These are phyloP conservation scores for Punctoribates punctum DNA, from an alignment of 2,888 invertebrate species.

Conservation along the genomic window DNA sequence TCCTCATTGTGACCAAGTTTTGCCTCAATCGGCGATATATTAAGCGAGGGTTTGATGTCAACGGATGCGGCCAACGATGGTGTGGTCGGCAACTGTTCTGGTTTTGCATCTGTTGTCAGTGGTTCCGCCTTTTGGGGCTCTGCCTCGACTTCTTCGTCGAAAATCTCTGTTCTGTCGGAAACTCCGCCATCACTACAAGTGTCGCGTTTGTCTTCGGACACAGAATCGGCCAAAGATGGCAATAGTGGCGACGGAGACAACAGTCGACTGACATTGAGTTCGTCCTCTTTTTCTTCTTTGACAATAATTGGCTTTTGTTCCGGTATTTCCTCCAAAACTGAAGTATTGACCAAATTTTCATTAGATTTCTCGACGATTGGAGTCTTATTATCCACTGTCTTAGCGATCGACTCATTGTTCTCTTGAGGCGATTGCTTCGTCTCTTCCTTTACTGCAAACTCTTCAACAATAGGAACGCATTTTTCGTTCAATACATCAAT, in stretches of 20 bases:
- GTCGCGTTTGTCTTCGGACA: constrained; percentile 33
- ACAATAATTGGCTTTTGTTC: not conserved
- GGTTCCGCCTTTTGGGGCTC: constrained; percentile 43
- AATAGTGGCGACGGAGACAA: constrained; percentile 16
- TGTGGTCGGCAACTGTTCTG: too few relatives aligned
- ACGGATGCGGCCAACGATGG: constrained; percentile 36
- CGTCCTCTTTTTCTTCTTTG: not conserved
- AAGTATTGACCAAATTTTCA: not conserved
- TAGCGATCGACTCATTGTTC: constrained; percentile 13
- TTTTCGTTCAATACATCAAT: constrained; percentile 3
- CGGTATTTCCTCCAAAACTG: not conserved
- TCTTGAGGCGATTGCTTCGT: not conserved
- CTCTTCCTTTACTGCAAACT: not conserved
- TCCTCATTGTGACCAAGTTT: constrained; percentile 18
- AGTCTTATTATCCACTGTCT: not conserved
- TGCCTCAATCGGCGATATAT: not conserved
- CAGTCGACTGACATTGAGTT: not conserved
- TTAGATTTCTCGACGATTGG: not conserved
- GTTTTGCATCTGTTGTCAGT: not conserved
- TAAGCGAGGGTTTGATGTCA: not conserved
- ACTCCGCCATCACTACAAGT: constrained; percentile 34
- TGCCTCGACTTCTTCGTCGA: constrained; percentile 37
- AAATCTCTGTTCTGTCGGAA: constrained; percentile 37
- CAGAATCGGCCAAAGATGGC: constrained; percentile 17
- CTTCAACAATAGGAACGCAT: not conserved